These are phyloP conservation scores for Epinephelus malabaricus DNA, from an alignment of 2,797 vertebrate genomes.

Conservation along the genomic window DNA sequence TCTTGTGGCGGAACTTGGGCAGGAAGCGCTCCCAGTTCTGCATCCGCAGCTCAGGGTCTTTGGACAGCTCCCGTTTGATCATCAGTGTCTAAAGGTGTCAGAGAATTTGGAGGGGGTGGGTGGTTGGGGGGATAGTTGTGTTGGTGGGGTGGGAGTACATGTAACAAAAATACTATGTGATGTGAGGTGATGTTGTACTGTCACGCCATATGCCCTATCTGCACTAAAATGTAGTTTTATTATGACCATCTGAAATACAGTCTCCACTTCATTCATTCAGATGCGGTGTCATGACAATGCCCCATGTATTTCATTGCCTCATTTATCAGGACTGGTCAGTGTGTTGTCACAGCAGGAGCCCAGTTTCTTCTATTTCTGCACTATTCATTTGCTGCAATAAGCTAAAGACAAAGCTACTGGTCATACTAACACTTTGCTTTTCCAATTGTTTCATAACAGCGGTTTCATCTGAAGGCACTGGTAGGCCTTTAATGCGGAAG, in stretches of 20 bases:
- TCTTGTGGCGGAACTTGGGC: constrained; percentile 95
- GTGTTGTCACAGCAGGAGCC: neutral
- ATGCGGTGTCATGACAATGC: neutral
- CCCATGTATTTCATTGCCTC: neutral
- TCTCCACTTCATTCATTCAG: neutral
- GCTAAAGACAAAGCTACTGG: neutral
- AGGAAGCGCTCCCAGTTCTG: constrained; percentile 97
- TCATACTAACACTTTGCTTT: neutral
- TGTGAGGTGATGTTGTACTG: neutral
- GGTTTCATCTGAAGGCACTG: neutral
- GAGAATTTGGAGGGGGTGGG: neutral
- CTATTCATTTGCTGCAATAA: neutral
- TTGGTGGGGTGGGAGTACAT: neutral
- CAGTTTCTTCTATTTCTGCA: neutral
- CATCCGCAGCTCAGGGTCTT: constrained; percentile 91
- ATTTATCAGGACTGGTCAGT: neutral
- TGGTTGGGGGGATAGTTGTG: no score
- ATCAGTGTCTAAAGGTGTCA: constrained; percentile 89
- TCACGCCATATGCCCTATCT: neutral
- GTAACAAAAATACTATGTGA: neutral
- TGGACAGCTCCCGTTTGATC: constrained; percentile 96
- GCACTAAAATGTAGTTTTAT: neutral
- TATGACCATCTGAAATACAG: neutral
- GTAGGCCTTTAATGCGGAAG: neutral
- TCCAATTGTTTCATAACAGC: no score